A percentile compares a stretch with the other conserved stretches of the same genome.
phyloP scores from a whole-genome alignment of 1,140 invertebrate species.

The Calephelis virginiensis region DNA sequence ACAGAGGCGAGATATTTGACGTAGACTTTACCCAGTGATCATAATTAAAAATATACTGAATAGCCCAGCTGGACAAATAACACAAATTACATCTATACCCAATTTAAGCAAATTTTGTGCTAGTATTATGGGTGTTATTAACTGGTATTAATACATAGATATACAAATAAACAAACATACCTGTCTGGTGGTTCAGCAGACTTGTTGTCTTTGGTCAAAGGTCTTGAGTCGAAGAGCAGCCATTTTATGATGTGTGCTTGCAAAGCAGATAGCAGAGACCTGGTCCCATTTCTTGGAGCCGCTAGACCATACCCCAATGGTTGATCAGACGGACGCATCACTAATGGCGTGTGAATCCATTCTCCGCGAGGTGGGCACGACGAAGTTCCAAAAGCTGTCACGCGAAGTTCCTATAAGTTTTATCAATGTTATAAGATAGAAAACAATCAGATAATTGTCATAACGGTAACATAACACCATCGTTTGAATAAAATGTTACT shows the following conservation, averaged over 20 bases:
- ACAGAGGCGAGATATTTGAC: too few species aligned
- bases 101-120: too few species aligned
- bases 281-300: slow-evolving; percentile 81
- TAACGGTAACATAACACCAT: too few species aligned
- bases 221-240: slow-evolving; percentile 82
- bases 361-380: slow-evolving; percentile 81
- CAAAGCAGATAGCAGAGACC: slow-evolving; percentile 82
- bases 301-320: slow-evolving; percentile 80
- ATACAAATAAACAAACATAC: slow-evolving; percentile 47
- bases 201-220: slow-evolving; percentile 71
- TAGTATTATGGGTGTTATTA: too few species aligned
- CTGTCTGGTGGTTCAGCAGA: slow-evolving; percentile 72
- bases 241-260: slow-evolving; percentile 84
- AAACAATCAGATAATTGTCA: too few species aligned
- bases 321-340: slow-evolving; percentile 79
- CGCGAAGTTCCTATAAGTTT: slow-evolving; percentile 75
- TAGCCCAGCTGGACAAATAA: too few species aligned
- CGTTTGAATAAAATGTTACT: too few species aligned
- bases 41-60: too few species aligned
- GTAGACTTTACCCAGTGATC: too few species aligned
- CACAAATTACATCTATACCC: too few species aligned
- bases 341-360: slow-evolving; percentile 82
- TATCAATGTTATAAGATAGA: too few species aligned
- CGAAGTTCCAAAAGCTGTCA: slow-evolving; percentile 80
- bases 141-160: too few species aligned